A percentile compares a stretch with the other conserved stretches of the same genome.
Conservation (phyloP, 2,797 vertebrate genomes). For the Megalops cyprinoides region DNA sequence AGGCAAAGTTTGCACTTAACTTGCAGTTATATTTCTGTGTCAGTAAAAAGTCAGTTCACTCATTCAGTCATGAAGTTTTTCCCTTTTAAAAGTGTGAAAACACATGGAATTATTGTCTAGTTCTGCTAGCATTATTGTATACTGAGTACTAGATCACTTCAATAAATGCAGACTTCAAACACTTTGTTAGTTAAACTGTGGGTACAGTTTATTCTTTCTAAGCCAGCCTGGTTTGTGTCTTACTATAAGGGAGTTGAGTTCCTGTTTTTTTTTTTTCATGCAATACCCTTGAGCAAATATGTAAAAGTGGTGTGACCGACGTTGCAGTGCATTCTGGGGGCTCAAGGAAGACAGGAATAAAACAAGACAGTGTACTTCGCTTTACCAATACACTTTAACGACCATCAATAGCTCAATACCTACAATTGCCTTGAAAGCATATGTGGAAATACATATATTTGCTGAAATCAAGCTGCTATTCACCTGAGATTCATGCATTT, state of each 20-base stretch:
- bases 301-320: neutral
- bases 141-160: too few species aligned
- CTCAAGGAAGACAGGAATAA: neutral
- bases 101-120: too few species aligned
- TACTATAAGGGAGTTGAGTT: neutral
- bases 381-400: neutral
- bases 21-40: too few species aligned
- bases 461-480: too few species aligned
- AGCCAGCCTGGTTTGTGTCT: neutral
- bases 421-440: neutral
- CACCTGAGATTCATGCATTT: neutral
- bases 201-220: neutral
- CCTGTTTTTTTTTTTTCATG: neutral
- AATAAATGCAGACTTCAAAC: neutral
- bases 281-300: neutral
- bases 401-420: neutral
- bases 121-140: too few species aligned
- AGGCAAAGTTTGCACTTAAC: neutral
- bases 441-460: neutral
- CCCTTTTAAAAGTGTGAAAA: too few species aligned
- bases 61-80: too few species aligned
- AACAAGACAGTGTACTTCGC: neutral
- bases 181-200: neutral
- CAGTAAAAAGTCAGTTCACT: too few species aligned
- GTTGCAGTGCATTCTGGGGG: neutral